Percentiles rank a stretch among this genome's conserved stretches.
Evolutionary conservation across 2,797 vertebrate genomes (phyloP).

Genomic region (Chrysocyon brachyurus): DNA sequence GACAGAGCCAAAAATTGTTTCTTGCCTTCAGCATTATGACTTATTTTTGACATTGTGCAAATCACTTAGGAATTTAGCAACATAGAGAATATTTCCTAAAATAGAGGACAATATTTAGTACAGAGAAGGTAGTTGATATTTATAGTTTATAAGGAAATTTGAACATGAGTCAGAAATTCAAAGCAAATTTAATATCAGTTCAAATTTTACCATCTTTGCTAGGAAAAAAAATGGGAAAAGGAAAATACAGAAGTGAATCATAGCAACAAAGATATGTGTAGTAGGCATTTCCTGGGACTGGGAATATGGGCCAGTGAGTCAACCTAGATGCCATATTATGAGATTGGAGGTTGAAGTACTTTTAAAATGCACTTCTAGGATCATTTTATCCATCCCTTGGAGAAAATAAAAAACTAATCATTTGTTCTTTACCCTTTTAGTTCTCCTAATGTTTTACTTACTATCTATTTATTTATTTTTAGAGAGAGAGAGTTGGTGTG

Average conservation of each 20-base stretch:
- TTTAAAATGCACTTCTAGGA: not conserved
- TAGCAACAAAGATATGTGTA: not conserved
- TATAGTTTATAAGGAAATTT: constrained; percentile 19
- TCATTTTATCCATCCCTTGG: not conserved
- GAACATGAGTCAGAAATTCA: not conserved
- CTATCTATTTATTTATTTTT: no score
- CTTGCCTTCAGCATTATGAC: not conserved
- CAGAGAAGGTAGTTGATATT: not conserved
- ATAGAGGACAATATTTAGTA: not conserved
- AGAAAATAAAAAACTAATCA: not conserved
- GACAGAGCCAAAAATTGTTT: not conserved
- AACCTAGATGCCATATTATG: not conserved
- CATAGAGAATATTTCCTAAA: not conserved
- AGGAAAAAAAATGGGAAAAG: not conserved
- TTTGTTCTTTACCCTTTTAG: not conserved
- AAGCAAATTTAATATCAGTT: not conserved
- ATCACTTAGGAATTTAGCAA: constrained; percentile 3
- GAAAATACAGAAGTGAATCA: not conserved
- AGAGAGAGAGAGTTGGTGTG: no score
- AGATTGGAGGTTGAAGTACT: not conserved
- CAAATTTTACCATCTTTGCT: not conserved
- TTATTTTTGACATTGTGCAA: constrained; percentile 13
- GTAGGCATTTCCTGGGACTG: not conserved
- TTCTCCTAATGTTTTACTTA: not conserved
- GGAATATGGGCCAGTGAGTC: not conserved